Base-by-base conservation (phyloP, 2,888 invertebrate species). In the Acleris holmiana region DNA sequence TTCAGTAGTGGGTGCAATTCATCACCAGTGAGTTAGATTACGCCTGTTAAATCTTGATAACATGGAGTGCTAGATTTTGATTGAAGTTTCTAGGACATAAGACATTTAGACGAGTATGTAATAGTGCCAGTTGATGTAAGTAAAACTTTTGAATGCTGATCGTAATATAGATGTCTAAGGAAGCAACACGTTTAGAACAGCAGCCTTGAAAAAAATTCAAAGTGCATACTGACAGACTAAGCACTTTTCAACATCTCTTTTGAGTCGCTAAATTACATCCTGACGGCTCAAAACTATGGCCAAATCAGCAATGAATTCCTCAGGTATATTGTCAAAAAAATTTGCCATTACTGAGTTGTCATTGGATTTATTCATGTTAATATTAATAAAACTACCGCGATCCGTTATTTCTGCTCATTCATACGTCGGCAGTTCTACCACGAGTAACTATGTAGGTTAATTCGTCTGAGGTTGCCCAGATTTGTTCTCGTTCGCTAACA, bases 371-470 rank as follows among this genome's bases (percentile, higher is more conserved):
- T 58, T 21, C 17, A 64, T 40, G 48, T 48, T 40, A 40, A 47
- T 57, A 35, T 35, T 21, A 54, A 41, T 53, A 29, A 54, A 64
- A 48, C 51, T 58, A 64, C 58, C 13, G 19, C 60, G 58, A 67
- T 63, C 80, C 78, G 82, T 79, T 80, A 80, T 73, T 61, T 69
- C 54, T 67, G 66, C 67, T 61, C 61, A 54, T 59, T 64, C 55
- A 64, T 67, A 56, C 53, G 66, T 67, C 69, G 61, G 70, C 69
- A 69, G 69, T 63, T 55, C 68, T 41, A 58, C 57, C 55, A 54
- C 51, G 63, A 58, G 21, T 63, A 63, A 67, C 59, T 70, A 77
- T 76, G 73, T 79, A 68, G 81, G 79, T 75, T 79, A 78, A 78
- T 73, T 75, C 68, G 70, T 63, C 67, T 58, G 64, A 64, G 68